Conservation (phyloP, 2,113 vertebrate genomes). For the Heteronetta atricapilla region DNA sequence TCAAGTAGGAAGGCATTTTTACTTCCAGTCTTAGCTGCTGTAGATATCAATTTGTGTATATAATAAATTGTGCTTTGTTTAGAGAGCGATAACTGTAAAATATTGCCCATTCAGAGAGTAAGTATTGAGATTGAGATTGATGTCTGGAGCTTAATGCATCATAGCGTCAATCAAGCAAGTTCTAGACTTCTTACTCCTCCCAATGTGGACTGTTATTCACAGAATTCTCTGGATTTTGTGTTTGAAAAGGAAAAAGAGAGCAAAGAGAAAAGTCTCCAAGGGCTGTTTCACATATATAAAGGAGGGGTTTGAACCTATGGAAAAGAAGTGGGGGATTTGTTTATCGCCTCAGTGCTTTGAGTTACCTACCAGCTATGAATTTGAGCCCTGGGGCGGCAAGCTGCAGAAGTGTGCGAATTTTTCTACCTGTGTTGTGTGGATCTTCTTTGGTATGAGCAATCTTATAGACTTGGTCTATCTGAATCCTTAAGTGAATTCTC, state of each 20-base stretch:
- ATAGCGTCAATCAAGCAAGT: conserved; percentile 5
- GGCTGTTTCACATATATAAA: not conserved
- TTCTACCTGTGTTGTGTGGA: not conserved
- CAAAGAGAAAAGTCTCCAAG: not conserved
- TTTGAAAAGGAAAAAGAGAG: conserved; percentile 1
- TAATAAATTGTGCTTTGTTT: conserved; percentile 61
- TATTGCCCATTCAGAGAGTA: conserved; percentile 23
- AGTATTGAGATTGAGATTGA: not conserved
- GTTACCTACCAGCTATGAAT: not conserved
- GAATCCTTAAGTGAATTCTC: not conserved
- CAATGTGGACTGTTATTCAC: not conserved
- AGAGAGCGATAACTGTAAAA: not conserved
- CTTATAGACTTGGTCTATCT: not conserved
- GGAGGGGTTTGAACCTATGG: not conserved
- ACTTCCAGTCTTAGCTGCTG: not conserved
- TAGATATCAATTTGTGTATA: conserved; percentile 2
- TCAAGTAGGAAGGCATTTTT: not conserved
- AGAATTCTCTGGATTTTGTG: not conserved
- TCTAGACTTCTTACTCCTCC: conserved; percentile 10
- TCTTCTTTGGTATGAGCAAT: not conserved
- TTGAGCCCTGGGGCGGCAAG: not conserved
- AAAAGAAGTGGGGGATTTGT: not conserved
- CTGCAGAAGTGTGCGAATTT: not conserved
- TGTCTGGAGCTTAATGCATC: conserved; percentile 39
- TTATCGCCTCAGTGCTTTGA: not conserved